These are phyloP conservation scores for Dissostichus mawsoni DNA, from an alignment of 2,113 vertebrate species.

Conservation along the genomic window DNA sequence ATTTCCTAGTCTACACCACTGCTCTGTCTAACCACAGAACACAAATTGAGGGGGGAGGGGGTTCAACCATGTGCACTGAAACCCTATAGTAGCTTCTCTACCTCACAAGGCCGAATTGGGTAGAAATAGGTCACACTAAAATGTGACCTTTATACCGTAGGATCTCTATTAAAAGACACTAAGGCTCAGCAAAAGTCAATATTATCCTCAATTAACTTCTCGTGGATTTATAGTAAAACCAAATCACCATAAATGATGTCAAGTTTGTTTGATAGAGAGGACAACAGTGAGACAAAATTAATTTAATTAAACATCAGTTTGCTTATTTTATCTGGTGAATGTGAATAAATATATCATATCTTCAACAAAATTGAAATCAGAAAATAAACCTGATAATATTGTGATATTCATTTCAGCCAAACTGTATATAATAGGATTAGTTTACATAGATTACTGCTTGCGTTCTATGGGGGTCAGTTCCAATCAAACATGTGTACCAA, in stretches of 20 bases:
- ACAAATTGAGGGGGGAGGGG: background rate
- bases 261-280: background rate
- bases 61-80: slow-evolving; percentile 7
- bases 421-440: background rate
- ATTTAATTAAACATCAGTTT: background rate
- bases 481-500: background rate
- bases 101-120: slow-evolving; percentile 16
- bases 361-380: background rate
- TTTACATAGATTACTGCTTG: background rate
- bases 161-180: background rate
- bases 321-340: background rate
- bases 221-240: background rate
- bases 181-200: background rate
- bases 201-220: background rate
- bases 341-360: background rate
- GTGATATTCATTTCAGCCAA: background rate
- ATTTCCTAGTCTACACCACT: background rate
- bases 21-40: background rate
- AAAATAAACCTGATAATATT: background rate
- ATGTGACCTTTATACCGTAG: background rate
- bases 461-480: background rate
- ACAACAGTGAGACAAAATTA: background rate
- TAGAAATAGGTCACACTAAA: background rate
- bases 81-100: slow-evolving; percentile 16
- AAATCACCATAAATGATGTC: background rate